Evolutionary conservation across 64 coral and sea anemone species (phyloP).

Genomic region (Pocillopora damicornis): DNA sequence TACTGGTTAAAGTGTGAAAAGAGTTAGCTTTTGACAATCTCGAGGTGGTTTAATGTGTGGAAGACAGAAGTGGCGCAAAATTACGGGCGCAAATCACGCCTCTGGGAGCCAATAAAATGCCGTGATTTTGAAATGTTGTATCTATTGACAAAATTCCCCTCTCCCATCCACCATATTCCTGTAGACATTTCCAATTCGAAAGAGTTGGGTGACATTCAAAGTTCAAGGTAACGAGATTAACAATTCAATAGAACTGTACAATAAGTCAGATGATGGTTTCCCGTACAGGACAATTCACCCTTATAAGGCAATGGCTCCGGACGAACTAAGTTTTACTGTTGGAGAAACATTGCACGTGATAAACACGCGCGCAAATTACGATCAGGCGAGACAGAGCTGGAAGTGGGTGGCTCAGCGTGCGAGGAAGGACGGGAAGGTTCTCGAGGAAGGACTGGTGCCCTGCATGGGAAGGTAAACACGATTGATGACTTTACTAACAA

Average conservation of each 20-base stretch:
- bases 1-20: neutral
- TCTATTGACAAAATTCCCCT: too few relatives aligned
- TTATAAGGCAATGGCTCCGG: constrained; percentile 76
- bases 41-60: too few relatives aligned
- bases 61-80: too few relatives aligned
- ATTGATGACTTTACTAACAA: neutral
- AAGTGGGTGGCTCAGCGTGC: constrained; percentile 91
- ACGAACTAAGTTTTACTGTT: constrained; percentile 83
- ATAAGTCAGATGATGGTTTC: neutral
- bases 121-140: too few relatives aligned
- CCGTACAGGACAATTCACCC: constrained; percentile 70
- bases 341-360: constrained; percentile 92
- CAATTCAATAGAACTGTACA: too few relatives aligned
- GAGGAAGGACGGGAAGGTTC: constrained; percentile 72
- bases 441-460: constrained; percentile 90
- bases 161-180: neutral
- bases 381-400: constrained; percentile 74
- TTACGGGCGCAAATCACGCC: too few relatives aligned
- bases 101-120: too few relatives aligned
- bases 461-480: constrained; percentile 76
- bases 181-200: neutral
- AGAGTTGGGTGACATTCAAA: too few relatives aligned
- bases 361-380: constrained; percentile 96
- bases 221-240: too few relatives aligned
- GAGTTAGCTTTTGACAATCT: too few relatives aligned